Evolutionary conservation across 2,888 invertebrate genomes (phyloP).

Genomic region (Diloba caeruleocephala): DNA sequence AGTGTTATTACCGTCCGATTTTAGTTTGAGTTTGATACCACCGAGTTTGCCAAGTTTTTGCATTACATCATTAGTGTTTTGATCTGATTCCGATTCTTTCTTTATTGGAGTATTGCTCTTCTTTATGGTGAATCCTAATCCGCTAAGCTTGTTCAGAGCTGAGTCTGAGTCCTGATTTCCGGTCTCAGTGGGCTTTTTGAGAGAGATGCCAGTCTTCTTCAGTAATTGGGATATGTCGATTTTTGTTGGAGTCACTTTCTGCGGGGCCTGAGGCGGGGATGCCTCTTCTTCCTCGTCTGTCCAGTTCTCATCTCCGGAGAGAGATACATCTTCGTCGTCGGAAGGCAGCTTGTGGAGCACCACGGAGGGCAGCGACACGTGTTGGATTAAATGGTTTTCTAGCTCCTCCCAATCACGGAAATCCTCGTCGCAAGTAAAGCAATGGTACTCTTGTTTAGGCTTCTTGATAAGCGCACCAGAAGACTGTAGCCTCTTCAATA

Average conservation of each 20-base stretch:
- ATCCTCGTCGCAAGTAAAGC: slow-evolving; percentile 86
- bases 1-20: slow-evolving; percentile 78
- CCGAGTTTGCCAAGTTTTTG: slow-evolving; percentile 81
- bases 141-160: slow-evolving; percentile 80
- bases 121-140: slow-evolving; percentile 83
- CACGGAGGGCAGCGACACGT: slow-evolving; percentile 88
- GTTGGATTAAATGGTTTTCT: slow-evolving; percentile 87
- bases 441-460: slow-evolving; percentile 79
- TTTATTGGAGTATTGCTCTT: slow-evolving; percentile 78
- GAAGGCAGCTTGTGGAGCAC: slow-evolving; percentile 85
- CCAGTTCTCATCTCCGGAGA: slow-evolving; percentile 83
- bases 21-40: slow-evolving; percentile 83
- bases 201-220: slow-evolving; percentile 75
- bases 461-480: slow-evolving; percentile 64
- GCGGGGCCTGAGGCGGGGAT: slow-evolving; percentile 56
- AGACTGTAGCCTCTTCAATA: slow-evolving; percentile 78
- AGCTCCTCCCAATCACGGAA: slow-evolving; percentile 82
- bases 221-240: slow-evolving; percentile 81
- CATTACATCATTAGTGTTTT: slow-evolving; percentile 69
- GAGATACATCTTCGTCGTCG: slow-evolving; percentile 82
- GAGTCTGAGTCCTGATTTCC: slow-evolving; percentile 67
- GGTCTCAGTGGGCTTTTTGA: slow-evolving; percentile 73
- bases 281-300: slow-evolving; percentile 83
- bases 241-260: slow-evolving; percentile 74
- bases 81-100: slow-evolving; percentile 69